phyloP scores from a whole-genome alignment of 2,888 invertebrate genomes.

The Odontocerum albicorne region DNA sequence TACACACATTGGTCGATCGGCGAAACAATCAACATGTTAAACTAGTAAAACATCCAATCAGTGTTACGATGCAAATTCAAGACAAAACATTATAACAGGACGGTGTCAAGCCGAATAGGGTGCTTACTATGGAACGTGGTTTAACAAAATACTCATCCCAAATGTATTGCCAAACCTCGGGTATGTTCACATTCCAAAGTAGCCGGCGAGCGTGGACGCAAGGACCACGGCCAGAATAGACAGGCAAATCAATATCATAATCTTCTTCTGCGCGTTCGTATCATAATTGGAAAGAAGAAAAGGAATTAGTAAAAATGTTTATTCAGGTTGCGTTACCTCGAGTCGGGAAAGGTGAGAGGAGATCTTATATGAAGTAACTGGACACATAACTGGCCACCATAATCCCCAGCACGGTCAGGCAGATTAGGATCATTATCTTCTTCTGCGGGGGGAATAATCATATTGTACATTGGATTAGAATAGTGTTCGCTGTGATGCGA shows the following conservation, averaged over 20 bases:
- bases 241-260: conserved; percentile 89
- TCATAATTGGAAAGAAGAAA: conserved; percentile 41
- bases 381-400: conserved; percentile 73
- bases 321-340: conserved; percentile 46
- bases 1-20: too few relatives aligned
- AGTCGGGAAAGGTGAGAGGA: conserved; percentile 33
- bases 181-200: conserved; percentile 55
- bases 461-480: too few relatives aligned
- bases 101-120: conserved; percentile 28
- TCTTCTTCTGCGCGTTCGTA: conserved; percentile 80
- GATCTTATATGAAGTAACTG: conserved; percentile 60
- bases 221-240: conserved; percentile 76
- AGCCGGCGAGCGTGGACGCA: conserved; percentile 67
- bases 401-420: conserved; percentile 81
- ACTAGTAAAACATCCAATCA: too few relatives aligned
- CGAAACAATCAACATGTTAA: too few relatives aligned
- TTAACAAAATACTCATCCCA: conserved; percentile 28
- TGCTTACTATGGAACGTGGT: conserved; percentile 20
- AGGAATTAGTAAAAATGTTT: conserved; percentile 18
- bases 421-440: conserved; percentile 91
- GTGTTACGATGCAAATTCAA: not conserved
- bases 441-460: conserved; percentile 65
- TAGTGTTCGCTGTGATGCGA: too few relatives aligned
- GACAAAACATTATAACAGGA: conserved; percentile 11
- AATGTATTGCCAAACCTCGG: conserved; percentile 27